Conservation (phyloP, 2,113 vertebrate genomes). For the Scomber scombrus region DNA sequence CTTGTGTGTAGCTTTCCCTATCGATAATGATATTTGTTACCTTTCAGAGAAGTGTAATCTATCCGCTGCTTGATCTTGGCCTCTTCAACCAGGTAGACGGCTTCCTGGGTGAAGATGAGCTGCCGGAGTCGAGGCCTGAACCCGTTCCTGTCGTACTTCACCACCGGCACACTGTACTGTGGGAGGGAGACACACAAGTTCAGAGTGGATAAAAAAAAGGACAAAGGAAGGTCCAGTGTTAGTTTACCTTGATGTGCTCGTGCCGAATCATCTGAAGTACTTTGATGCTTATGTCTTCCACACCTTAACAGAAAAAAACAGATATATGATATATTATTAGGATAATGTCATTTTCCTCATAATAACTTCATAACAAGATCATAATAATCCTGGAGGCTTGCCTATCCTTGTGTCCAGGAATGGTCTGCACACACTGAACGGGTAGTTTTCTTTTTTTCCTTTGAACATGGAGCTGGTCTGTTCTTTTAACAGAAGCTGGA, state of each 20-base stretch:
- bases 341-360: no score
- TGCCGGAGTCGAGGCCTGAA: constrained; percentile 90
- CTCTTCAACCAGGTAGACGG: constrained; percentile 89
- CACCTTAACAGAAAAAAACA: constrained; percentile 73
- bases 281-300: constrained; percentile 87
- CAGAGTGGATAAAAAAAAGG: neutral
- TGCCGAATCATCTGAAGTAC: constrained; percentile 87
- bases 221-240: neutral
- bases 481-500: constrained; percentile 90
- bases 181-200: constrained; percentile 8
- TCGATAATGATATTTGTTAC: constrained; percentile 70
- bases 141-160: constrained; percentile 94
- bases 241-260: constrained; percentile 88
- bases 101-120: constrained; percentile 89
- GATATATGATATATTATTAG: no score
- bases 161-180: constrained; percentile 91
- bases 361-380: neutral
- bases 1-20: neutral
- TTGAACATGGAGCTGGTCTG: constrained; percentile 90
- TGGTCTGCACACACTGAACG: constrained; percentile 85
- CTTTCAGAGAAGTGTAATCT: constrained; percentile 88
- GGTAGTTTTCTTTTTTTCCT: constrained; percentile 93
- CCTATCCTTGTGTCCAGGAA: constrained; percentile 90
- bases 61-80: constrained; percentile 94
- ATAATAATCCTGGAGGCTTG: constrained; percentile 58